These are phyloP conservation scores for Priocnemis perturbator DNA, from an alignment of 2,888 invertebrate genomes.

Conservation along the genomic window DNA sequence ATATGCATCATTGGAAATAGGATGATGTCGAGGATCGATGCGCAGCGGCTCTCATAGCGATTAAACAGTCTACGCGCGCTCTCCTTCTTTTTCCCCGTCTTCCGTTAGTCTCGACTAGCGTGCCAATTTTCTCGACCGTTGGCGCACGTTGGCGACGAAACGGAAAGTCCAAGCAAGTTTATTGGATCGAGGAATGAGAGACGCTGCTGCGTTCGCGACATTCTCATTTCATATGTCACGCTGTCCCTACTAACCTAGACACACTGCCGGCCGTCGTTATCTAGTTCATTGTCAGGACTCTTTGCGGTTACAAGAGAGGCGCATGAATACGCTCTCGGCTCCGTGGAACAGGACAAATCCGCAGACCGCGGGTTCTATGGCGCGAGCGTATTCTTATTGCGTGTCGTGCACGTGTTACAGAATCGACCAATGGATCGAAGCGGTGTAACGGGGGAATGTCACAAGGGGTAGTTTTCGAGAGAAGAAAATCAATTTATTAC, in stretches of 20 bases:
- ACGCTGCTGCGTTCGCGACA: slow-evolving; percentile 50
- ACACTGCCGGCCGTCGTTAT: slow-evolving; percentile 59
- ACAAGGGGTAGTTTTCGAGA: too few relatives aligned
- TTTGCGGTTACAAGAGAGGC: slow-evolving; percentile 16
- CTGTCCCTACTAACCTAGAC: slow-evolving; percentile 71
- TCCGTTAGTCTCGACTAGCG: not conserved
- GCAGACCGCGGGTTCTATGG: slow-evolving; percentile 10
- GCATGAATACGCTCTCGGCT: not conserved
- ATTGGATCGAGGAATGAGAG: slow-evolving; percentile 44
- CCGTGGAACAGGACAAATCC: not conserved
- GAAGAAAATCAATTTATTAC: too few relatives aligned
- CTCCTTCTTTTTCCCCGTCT: not conserved
- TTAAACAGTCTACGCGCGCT: slow-evolving; percentile 10
- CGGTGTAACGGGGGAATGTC: too few relatives aligned
- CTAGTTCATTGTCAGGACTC: slow-evolving; percentile 70
- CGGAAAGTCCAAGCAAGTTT: not conserved
- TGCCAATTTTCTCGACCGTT: not conserved
- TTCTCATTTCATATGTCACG: slow-evolving; percentile 60
- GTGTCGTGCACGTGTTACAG: not conserved
- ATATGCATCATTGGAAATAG: slow-evolving; percentile 61
- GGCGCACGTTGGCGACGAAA: too few relatives aligned
- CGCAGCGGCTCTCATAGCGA: slow-evolving; percentile 47
- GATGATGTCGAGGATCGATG: slow-evolving; percentile 52
- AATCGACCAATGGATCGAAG: not conserved
- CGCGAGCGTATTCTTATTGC: not conserved